Conservation (phyloP, 2,888 invertebrate genomes). For the Dromius quadrimaculatus region DNA sequence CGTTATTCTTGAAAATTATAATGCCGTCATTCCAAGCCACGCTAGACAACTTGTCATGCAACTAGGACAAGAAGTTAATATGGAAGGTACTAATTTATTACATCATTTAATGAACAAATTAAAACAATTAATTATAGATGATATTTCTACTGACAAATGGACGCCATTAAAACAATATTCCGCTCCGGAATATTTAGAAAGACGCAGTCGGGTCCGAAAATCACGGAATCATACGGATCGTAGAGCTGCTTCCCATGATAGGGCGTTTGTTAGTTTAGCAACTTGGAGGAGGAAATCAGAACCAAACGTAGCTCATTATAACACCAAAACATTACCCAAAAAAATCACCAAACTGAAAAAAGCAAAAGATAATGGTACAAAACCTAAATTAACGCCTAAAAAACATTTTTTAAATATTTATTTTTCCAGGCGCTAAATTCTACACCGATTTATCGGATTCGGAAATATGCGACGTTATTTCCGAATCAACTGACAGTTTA, state of each 20-base stretch:
- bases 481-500: conserved; percentile 75
- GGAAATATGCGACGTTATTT: conserved; percentile 66
- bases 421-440: conserved; percentile 68
- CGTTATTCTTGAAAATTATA: conserved; percentile 94
- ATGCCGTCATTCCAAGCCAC: conserved; percentile 92
- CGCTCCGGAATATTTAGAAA: conserved; percentile 91
- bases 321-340: conserved; percentile 77
- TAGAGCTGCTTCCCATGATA: conserved; percentile 66
- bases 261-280: conserved; percentile 71
- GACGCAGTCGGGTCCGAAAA: conserved; percentile 78
- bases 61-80: conserved; percentile 77
- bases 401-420: no score
- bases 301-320: conserved; percentile 74
- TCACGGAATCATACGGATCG: conserved; percentile 66
- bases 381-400: no score
- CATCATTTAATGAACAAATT: background rate
- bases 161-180: conserved; percentile 80
- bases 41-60: conserved; percentile 93
- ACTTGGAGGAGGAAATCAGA: conserved; percentile 81
- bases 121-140: conserved; percentile 22
- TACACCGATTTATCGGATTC: conserved; percentile 77
- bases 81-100: conserved; percentile 58
- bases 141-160: conserved; percentile 61
- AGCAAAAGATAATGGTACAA: conserved; percentile 72
- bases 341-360: conserved; percentile 79